These are phyloP conservation scores for human DNA, from an alignment of 2,113 vertebrate genomes.

Conservation along the genomic window GRCh38 chr20:15652001-15652500, in stretches of 20 bases:
- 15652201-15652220: not conserved
- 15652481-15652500: not conserved
- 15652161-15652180: not conserved
- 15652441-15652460: not conserved
- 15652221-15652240: not conserved
- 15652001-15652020: not conserved
- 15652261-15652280: slow-evolving; percentile 3
- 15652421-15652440: not conserved
- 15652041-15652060: not conserved
- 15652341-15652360: not conserved
- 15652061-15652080: not conserved
- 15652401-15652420: not conserved
- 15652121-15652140: not conserved
- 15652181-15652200: not conserved
- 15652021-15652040: not conserved
- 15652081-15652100: not conserved
- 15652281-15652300: not conserved
- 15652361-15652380: not conserved
- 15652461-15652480: not conserved
- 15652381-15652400: not conserved
- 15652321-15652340: not conserved
- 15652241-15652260: not conserved
- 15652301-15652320: not conserved
- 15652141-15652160: not conserved
- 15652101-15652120: not conserved